Evolutionary conservation across 2,888 invertebrate species (phyloP).

Genomic region (Pediacus dermestoides): DNA sequence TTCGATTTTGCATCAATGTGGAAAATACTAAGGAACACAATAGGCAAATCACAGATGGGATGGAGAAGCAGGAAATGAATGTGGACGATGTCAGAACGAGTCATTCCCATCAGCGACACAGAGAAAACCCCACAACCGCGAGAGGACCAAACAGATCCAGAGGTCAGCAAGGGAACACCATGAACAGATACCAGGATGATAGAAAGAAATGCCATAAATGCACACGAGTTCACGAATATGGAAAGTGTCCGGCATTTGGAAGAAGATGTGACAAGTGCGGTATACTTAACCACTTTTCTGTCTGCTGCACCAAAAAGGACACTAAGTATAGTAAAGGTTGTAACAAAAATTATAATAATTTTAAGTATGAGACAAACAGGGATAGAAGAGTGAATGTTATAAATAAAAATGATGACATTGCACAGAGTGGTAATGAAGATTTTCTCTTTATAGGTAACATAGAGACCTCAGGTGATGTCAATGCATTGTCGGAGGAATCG

Average conservation of each 20-base stretch:
- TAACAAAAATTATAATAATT: neutral
- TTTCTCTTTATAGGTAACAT: slow-evolving; percentile 8
- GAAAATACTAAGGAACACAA: slow-evolving; percentile 12
- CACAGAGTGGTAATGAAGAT: slow-evolving; percentile 2
- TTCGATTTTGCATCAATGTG: slow-evolving; percentile 16
- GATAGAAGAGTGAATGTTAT: neutral
- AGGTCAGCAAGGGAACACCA: no score
- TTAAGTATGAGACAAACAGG: neutral
- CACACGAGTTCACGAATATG: neutral
- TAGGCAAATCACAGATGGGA: slow-evolving; percentile 3
- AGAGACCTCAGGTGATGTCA: slow-evolving; percentile 2
- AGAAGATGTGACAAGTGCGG: slow-evolving; percentile 19
- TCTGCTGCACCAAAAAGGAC: slow-evolving; percentile 6
- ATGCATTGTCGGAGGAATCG: slow-evolving; percentile 10
- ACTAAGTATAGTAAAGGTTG: no score
- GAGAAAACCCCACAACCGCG: neutral
- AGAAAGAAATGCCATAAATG: no score
- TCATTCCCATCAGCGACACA: neutral
- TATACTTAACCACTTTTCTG: slow-evolving; percentile 19
- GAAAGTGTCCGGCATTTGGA: slow-evolving; percentile 21
- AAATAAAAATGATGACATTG: neutral
- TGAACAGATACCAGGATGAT: no score
- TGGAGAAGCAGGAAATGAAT: no score
- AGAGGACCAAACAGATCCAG: neutral
- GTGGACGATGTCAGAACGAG: slow-evolving; percentile 1